A percentile compares a stretch with the other conserved stretches of the same genome.
These are phyloP conservation scores for Camelus dromedarius DNA, from an alignment of 2,113 vertebrate genomes.

Conservation along the genomic window DNA sequence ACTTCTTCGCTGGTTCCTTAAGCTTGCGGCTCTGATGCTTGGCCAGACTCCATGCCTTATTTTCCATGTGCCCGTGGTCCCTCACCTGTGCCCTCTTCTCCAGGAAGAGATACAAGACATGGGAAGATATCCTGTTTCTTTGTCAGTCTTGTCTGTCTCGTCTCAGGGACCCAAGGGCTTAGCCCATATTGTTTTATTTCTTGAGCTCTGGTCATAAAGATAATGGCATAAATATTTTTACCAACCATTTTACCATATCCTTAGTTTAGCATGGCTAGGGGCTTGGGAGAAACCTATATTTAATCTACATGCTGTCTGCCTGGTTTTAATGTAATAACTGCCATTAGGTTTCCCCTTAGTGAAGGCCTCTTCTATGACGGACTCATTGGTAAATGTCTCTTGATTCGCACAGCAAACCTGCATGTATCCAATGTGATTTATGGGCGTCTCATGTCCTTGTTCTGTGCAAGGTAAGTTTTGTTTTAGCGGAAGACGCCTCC, in stretches of 20 bases:
- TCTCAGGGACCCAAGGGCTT: neutral
- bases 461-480: neutral
- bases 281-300: neutral
- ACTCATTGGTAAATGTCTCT: neutral
- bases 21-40: neutral
- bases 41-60: neutral
- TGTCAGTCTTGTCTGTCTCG: neutral
- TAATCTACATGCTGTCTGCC: neutral
- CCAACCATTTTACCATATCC: neutral
- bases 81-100: neutral
- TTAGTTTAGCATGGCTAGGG: neutral
- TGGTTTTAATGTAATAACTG: neutral
- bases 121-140: neutral
- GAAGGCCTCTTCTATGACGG: neutral
- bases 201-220: neutral
- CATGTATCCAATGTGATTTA: neutral
- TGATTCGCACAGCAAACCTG: neutral
- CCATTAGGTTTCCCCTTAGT: neutral
- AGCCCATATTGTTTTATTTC: neutral
- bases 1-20: neutral
- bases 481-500: neutral
- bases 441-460: neutral
- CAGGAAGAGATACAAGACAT: fast-evolving
- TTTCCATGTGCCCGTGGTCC: neutral
- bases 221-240: neutral